A percentile compares a stretch with the other conserved stretches of the same genome.
phyloP scores from a whole-genome alignment of 2,797 vertebrate genomes.

The Anguilla marmorata region DNA sequence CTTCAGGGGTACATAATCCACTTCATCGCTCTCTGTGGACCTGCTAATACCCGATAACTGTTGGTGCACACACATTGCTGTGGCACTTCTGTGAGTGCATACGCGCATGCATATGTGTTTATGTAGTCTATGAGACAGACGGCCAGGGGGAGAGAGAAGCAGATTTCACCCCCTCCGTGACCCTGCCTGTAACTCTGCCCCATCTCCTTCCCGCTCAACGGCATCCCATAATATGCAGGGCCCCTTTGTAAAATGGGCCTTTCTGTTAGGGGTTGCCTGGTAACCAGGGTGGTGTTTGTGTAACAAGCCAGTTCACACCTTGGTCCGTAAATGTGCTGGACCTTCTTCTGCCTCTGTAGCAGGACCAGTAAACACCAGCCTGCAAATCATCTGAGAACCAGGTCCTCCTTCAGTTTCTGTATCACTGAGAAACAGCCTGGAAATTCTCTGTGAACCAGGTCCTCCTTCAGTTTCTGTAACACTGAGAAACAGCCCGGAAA shows the following conservation, averaged over 20 bases:
- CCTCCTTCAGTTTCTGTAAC: not conserved
- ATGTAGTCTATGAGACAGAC: not conserved
- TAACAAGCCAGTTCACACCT: conserved; percentile 7
- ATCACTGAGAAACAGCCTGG: not conserved
- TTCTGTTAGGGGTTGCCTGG: conserved; percentile 15
- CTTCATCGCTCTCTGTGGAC: not conserved
- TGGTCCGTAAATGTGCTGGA: conserved; percentile 18
- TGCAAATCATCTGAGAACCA: not conserved
- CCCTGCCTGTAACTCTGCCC: not conserved
- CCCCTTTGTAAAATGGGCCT: not conserved
- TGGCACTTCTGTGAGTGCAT: not conserved
- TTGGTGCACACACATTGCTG: not conserved
- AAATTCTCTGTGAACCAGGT: not conserved
- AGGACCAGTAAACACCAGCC: not conserved
- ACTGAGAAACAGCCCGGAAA: not conserved
- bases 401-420: not conserved
- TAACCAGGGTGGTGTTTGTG: conserved; percentile 10
- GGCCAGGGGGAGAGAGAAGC: not conserved
- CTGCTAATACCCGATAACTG: not conserved
- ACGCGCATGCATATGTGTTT: not conserved
- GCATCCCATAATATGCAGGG: conserved; percentile 18
- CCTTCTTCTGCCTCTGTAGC: not conserved
- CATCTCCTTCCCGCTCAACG: conserved; percentile 8
- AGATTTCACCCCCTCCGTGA: not conserved
- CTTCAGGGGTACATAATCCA: conserved; percentile 8